Base-by-base conservation (phyloP, 92 coral and sea anemone genomes). In the Epizoanthus scotinus region DNA sequence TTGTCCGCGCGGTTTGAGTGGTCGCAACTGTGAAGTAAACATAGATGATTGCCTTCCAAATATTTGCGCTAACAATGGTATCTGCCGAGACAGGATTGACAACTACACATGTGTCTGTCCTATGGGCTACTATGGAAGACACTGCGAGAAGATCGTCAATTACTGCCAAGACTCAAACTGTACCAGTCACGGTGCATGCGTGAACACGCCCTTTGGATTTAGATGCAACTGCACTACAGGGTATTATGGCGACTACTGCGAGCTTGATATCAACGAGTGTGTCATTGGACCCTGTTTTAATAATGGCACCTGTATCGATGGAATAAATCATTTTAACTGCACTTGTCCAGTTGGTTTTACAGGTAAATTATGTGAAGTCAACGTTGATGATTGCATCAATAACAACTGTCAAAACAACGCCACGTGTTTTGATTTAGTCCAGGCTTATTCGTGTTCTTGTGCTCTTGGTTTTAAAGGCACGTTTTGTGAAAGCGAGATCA, bases 51-150 rank as follows among this genome's bases (percentile, higher is more conserved):
- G 90, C 29, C 56, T 71, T 25, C 78, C 70, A 8, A 63, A 73
- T 29, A 77, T 85, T 13, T 86, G 89, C 73, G 59, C 36, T 52
- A 82, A 86, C 86, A 58, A 60, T 25, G 90, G 90, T n/a, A 24
- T 24, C 8, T 86, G 90, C 64, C 38, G 64, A 61, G 90, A 86
- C 59, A 82, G 40, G 8, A 63, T 86, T 20, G 79, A 62, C 19
- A 82, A 86, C 60, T 86, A 86, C 84, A 66, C 90, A 2, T 86
- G 90, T 56, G 68, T 60, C 21, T 86, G 90, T 17, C 74, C 84
- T 56, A 68, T 56, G 2, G 90, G 90, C 6, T 82, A 65, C 63
- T 66, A 63, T 34, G 90, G 90, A 28, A 20, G 42, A 8, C 82
- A 74, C 69, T 78, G 83, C 53, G 83, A 63, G 47, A 60, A 78